These are phyloP conservation scores for Hyperoodon ampullatus DNA, from an alignment of 2,113 vertebrate genomes.

Conservation along the genomic window DNA sequence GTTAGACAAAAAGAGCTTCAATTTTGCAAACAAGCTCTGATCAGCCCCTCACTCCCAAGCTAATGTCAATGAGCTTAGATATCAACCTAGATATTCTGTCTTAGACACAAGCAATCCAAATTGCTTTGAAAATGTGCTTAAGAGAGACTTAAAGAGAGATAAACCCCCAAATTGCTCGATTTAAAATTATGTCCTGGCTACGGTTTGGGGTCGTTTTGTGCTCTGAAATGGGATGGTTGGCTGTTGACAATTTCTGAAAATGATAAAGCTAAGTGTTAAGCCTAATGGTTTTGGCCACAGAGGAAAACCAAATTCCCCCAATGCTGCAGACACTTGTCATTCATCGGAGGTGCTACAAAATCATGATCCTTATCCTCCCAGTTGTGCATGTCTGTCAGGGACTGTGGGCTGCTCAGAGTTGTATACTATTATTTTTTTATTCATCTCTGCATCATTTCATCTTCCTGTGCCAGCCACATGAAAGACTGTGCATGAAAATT, in stretches of 20 bases:
- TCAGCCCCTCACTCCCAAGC: neutral
- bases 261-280: neutral
- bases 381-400: neutral
- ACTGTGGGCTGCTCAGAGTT: slow-evolving; percentile 55
- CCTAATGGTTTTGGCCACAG: neutral
- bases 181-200: neutral
- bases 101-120: neutral
- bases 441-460: slow-evolving; percentile 62
- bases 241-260: neutral
- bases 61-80: neutral
- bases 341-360: neutral
- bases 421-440: slow-evolving; percentile 72
- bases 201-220: neutral
- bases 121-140: neutral
- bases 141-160: neutral
- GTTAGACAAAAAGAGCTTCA: neutral
- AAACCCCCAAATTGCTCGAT: neutral
- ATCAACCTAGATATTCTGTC: neutral
- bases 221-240: neutral
- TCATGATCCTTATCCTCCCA: slow-evolving; percentile 25
- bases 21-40: neutral
- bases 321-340: neutral
- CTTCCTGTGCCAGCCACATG: slow-evolving; percentile 27
- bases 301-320: neutral
- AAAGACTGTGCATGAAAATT: slow-evolving; percentile 67